Evolutionary conservation across 2,113 vertebrate species (phyloP), one percentile per base, ranked within the genome.

Genomic region (Sander lucioperca): DNA sequence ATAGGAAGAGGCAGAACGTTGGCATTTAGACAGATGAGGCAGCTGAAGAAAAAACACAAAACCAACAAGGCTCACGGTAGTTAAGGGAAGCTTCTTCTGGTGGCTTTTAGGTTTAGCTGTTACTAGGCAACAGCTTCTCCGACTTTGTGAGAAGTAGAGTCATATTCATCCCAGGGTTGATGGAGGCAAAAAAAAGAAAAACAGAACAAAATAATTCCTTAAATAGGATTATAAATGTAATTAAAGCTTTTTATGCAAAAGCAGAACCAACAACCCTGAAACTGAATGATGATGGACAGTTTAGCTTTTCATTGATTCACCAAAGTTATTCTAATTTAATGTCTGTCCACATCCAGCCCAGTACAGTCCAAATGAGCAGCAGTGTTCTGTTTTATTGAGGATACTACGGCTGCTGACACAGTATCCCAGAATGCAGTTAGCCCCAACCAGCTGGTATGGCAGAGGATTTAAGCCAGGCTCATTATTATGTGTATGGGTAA

Each of bases 81-180:
- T 56, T 19, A 14, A 25, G 15, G 11, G 16, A 58, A 47, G 36
- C 67, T 48, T 75, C 47, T 57, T 56, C 71, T 70, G 51, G n/a
- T 73, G 47, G 21, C 18, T 66, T 80, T 77, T 66, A 59, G 77
- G 66, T 59, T 62, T n/a, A 71, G 36, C 53, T 78, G 75, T 82
- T 82, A 15, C 84, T 74, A 82, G 53, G 75, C 59, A 86, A 83
- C 70, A 54, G 80, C 56, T 48, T 67, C 21, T 56, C 30, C 61
- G 48, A 23, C 56, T 30, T 73, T 69, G 47, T 74, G 50, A 45
- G 23, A 58, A 36, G 63, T 33, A 75, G 51, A 64, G 39, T 54
- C 8, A 59, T 58, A 33, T 68, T 51, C 36, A 12, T 75, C 39
- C 30, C 10, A 14, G 12, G 64, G 39, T 25, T 64, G 30, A 51